Conservation (phyloP, 2,797 vertebrate species). For the Zalophus californianus region DNA sequence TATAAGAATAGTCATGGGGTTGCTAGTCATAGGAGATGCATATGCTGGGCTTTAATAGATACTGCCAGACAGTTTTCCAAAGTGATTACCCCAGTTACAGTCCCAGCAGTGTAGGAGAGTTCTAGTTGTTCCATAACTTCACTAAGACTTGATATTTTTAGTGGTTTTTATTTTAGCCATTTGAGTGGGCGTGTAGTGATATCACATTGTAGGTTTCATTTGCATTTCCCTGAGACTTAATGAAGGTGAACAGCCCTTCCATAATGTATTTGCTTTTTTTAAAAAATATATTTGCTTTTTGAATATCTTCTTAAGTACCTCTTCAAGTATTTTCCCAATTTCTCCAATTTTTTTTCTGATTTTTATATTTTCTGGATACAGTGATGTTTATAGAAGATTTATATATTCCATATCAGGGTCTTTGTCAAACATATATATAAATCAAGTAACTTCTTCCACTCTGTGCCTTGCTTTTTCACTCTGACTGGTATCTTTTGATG, state of each 20-base stretch:
- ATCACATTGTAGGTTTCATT: neutral
- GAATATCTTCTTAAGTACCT: neutral
- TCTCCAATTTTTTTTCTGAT: neutral
- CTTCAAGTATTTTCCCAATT: slow-evolving; percentile 9
- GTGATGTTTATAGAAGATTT: neutral
- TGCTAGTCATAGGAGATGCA: neutral
- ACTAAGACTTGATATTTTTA: neutral
- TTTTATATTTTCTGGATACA: neutral
- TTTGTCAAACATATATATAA: neutral
- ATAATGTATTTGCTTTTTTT: neutral
- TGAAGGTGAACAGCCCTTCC: neutral
- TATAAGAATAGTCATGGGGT: neutral
- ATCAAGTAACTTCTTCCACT: neutral
- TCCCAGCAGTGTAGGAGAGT: neutral
- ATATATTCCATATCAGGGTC: neutral
- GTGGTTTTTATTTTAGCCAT: neutral
- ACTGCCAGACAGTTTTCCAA: neutral
- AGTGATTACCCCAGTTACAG: neutral
- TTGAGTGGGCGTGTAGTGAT: neutral
- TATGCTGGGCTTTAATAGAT: neutral
- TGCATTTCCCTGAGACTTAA: neutral
- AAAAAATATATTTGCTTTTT: neutral
- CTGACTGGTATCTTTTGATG: neutral
- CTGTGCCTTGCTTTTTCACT: neutral
- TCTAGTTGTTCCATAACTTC: neutral